A percentile compares a stretch with the other conserved stretches of the same genome.
Conservation (phyloP, 2,797 vertebrate genomes). For the Euthynnus affinis region DNA sequence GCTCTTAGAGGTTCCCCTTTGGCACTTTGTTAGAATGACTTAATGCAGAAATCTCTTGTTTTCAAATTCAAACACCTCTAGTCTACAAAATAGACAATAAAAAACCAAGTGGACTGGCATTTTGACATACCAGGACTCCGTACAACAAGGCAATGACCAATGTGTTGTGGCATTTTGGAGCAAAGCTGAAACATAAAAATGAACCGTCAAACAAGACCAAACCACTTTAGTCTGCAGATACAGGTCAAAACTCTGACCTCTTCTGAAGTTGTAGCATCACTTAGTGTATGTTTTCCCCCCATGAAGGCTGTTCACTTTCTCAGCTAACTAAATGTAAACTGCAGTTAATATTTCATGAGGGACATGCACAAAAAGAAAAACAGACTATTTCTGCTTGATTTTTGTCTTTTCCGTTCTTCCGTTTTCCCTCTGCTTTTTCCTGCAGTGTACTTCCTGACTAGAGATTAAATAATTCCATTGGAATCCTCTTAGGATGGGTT, state of each 20-base stretch:
- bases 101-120: conserved; percentile 32
- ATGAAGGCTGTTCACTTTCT: conserved; percentile 61
- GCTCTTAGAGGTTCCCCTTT: conserved; percentile 44
- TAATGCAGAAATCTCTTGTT: conserved; percentile 56
- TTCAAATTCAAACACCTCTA: conserved; percentile 42
- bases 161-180: conserved; percentile 30
- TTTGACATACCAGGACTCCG: conserved; percentile 11
- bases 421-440: conserved; percentile 71
- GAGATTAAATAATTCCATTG: conserved; percentile 88
- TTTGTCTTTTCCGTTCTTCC: conserved; percentile 68
- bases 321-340: conserved; percentile 77
- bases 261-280: conserved; percentile 61
- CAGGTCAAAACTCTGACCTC: conserved; percentile 70
- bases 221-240: conserved; percentile 56
- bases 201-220: conserved; percentile 46
- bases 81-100: conserved; percentile 22
- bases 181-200: conserved; percentile 34
- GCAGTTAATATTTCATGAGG: conserved; percentile 79
- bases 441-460: conserved; percentile 84
- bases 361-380: conserved; percentile 64
- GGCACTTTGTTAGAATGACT: conserved; percentile 55
- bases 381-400: conserved; percentile 66
- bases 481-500: conserved; percentile 87
- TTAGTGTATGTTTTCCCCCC: conserved; percentile 47
- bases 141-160: neutral